A percentile compares a stretch with the other conserved stretches of the same genome.
Evolutionary conservation across 2,113 vertebrate genomes (phyloP).

Genomic region (Antechinus stuartii): DNA sequence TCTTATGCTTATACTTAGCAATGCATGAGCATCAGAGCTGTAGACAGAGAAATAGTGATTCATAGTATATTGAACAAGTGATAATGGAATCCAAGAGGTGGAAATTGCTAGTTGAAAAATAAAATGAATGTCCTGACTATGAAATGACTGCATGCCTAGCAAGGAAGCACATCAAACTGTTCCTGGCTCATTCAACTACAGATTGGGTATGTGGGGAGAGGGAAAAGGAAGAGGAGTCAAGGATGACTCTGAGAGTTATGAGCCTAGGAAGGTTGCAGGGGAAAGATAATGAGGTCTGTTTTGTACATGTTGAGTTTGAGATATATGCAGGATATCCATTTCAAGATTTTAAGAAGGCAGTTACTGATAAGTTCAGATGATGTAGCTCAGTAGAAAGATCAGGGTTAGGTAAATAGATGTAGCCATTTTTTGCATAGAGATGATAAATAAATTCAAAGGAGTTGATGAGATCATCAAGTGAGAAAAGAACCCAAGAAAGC

Average conservation of each 20-base stretch:
- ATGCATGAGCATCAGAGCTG: constrained; percentile 65
- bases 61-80: constrained; percentile 77
- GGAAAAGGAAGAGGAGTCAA: background rate
- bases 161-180: constrained; percentile 44
- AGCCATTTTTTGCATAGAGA: background rate
- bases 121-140: constrained; percentile 78
- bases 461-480: background rate
- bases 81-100: constrained; percentile 82
- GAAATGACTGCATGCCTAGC: constrained; percentile 72
- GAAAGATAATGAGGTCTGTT: background rate
- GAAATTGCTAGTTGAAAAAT: constrained; percentile 81
- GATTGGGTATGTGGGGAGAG: background rate
- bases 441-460: background rate
- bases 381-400: background rate
- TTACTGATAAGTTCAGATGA: background rate
- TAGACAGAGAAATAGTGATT: constrained; percentile 77
- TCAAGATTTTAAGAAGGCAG: background rate
- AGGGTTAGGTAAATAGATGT: background rate
- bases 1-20: constrained; percentile 71
- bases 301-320: background rate
- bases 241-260: background rate
- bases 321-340: background rate
- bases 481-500: background rate
- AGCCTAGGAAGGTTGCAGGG: background rate
- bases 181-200: background rate